Evolutionary conservation across 64 coral and sea anemone species (phyloP), one percentile per base, ranked within the genome.

Genomic region (Cladopsammia gracilis): DNA sequence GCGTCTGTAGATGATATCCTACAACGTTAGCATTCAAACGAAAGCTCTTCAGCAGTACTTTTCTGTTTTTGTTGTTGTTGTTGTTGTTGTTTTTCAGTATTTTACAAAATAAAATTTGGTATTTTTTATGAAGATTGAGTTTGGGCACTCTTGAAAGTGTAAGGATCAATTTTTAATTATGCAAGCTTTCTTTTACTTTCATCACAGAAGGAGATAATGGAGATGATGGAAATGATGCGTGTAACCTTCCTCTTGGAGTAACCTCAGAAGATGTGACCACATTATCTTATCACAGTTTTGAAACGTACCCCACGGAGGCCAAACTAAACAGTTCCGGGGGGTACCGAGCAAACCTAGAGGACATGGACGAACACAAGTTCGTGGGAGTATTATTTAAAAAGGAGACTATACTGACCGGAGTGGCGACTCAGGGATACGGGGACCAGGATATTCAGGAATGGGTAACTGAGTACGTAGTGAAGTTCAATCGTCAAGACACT

Each of bases 341-440:
- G 14, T 84, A 84, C 18, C 64, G 80, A n/a, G 80, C 80, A 48
- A 3, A 24, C 10, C 4, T 14, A 23, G 1, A 19, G 0, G 10
- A 67, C 12, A 0, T 0, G 0, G 7, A 65, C 2, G 0, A 1
- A 0, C 0, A 15, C 5, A 84, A 67, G 61, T 68, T 84, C n/a
- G 80, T 84, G 10, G 0, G 0, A 7, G 74, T 93, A 20, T 42
- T 18, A 6, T 70, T 93, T 12, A 82, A 74, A 3, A 75, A 86
- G 48, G 70, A 85, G 34, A 86, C 71, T 51, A 25, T 93, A 13
- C 19, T 93, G 25, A 93, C 91, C 44, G 91, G 91, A 15, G 64
- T 93, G 25, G 82, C 82, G 3, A 93, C 71, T 10, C 91, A 93
- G 59, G 91, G 91, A 18, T 87, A 53, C 70, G 91, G 91, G 2